Percentiles rank a stretch among this genome's conserved stretches.
Evolutionary conservation across 2,888 invertebrate genomes (phyloP).

Genomic region (Melikaiella ostensackeni): DNA sequence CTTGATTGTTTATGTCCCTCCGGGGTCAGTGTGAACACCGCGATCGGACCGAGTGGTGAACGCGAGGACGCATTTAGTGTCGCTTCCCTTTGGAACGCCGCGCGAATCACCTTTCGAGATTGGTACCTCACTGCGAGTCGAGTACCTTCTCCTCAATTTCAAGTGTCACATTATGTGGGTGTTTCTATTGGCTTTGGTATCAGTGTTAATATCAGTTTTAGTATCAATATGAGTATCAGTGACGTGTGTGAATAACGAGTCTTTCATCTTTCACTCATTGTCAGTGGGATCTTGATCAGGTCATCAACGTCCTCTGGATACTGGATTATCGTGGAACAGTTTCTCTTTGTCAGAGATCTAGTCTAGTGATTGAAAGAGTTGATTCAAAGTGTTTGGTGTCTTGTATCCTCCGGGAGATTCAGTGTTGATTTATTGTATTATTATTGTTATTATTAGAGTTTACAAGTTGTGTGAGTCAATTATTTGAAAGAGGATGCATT

Average conservation of each 20-base stretch:
- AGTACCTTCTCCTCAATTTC: background rate
- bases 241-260: conserved; percentile 6
- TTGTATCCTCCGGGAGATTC: background rate
- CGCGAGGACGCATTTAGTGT: conserved; percentile 34
- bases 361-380: conserved; percentile 12
- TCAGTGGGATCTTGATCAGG: conserved; percentile 5
- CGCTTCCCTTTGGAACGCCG: conserved; percentile 11
- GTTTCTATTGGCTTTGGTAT: background rate
- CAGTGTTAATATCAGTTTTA: background rate
- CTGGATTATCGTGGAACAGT: background rate
- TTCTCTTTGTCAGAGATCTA: conserved; percentile 18
- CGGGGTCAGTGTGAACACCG: conserved; percentile 33
- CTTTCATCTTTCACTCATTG: background rate
- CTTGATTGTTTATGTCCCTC: conserved; percentile 33
- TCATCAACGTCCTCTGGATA: background rate
- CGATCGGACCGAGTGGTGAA: conserved; percentile 34
- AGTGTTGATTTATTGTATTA: background rate
- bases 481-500: conserved; percentile 12
- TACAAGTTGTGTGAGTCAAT: conserved; percentile 1
- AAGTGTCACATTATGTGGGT: conserved; percentile 6
- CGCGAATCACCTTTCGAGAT: conserved; percentile 13
- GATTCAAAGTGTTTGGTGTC: background rate
- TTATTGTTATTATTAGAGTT: background rate
- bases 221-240: conserved; percentile 5
- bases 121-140: background rate